Base-by-base conservation (phyloP, 2,888 invertebrate species). In the Adela reaumurella region DNA sequence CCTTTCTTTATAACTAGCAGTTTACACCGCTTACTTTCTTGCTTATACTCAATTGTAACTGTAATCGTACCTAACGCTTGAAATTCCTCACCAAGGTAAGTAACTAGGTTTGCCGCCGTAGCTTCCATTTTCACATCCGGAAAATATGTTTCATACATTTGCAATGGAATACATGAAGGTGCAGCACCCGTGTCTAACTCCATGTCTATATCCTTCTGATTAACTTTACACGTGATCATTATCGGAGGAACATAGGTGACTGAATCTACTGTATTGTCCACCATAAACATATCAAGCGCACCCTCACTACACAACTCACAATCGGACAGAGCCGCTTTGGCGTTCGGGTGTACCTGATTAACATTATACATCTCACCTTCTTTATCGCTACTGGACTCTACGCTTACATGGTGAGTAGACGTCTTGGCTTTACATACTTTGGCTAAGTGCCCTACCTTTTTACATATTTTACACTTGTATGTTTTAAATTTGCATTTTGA, bases 401-500 rank as follows among this genome's bases (percentile, higher is more conserved):
- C 24, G 4, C 8, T 4, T 24, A 24, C 24, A 6, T 6, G 24
- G 24, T 35, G 35, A 8, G 35, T 35, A 35, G 35, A 8, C 35
- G n/a, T 14, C 35, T 14, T 35, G 35, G 35, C n/a, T 35, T 35
- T 35, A 35, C 35, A 35, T 14, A 35, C 35, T 14, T 8, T 14
- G 3, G 35, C 35, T 35, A 35, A 14, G n/a, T 35, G 35, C 8
- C 35, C 35, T 14, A 35, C 35, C 14, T 35, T 45, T 6, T 45
- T 45, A 45, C 45, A 45, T 19, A 19, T 19, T 19, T 45, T 45
- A 45, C 45, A 45, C 20, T 18, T 19, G 16, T 45, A 45, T 20
- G 20, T 45, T 45, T 45, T 45, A 45, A n/a, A 45, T 16, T 45
- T 45, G n/a, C 45, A 45, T 19, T 45, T 45, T 5, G 19, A 45